Conservation (phyloP, 1,140 invertebrate species). For the Trachymyrmex septentrionalis region DNA sequence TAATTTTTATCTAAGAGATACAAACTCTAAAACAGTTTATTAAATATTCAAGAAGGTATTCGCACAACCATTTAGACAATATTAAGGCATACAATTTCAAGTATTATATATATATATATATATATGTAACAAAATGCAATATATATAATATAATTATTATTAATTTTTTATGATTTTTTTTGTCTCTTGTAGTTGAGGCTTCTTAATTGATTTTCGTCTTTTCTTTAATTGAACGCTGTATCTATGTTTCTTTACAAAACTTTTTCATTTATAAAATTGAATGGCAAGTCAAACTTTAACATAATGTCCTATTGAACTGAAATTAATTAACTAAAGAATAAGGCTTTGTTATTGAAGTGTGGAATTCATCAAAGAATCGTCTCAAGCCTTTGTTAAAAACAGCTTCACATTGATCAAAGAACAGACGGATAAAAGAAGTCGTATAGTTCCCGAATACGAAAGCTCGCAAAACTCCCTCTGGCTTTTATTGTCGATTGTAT, state of each 20-base stretch:
- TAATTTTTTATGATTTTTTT: not conserved
- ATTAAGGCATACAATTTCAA: not conserved
- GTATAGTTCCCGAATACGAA: conserved; percentile 16
- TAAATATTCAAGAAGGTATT: not conserved
- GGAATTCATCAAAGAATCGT: not conserved
- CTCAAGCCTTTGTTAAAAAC: conserved; percentile 31
- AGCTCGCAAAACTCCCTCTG: conserved; percentile 6
- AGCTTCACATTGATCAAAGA: conserved; percentile 46
- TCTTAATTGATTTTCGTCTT: not conserved
- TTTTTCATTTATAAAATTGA: not conserved
- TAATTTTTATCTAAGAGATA: not conserved
- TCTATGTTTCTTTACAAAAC: not conserved
- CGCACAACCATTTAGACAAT: not conserved
- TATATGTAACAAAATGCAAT: not conserved
- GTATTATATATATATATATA: no score
- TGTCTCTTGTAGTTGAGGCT: no score
- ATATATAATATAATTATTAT: not conserved
- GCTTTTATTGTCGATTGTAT: conserved; percentile 32
- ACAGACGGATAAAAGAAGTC: conserved; percentile 25
- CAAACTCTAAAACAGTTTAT: not conserved
- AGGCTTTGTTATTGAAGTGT: conserved; percentile 1
- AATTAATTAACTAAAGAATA: conserved; percentile 6
- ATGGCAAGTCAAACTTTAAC: not conserved
- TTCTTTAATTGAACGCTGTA: not conserved
- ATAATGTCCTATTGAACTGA: not conserved